These are phyloP conservation scores for Cranoglanis bouderius DNA, from an alignment of 2,113 vertebrate genomes.

Conservation along the genomic window DNA sequence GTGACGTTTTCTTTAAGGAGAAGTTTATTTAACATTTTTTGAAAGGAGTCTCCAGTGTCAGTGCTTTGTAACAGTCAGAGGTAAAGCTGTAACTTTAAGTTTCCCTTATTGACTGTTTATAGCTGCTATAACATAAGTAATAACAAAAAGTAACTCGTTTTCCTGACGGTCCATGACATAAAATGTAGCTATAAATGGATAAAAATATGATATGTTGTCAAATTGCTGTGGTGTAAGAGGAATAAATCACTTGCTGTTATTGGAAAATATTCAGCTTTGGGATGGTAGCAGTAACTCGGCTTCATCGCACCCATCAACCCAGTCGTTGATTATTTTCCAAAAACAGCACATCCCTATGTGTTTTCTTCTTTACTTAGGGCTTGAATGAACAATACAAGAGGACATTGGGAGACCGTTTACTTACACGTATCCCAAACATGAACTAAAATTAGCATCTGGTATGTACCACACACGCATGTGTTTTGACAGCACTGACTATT, in stretches of 20 bases:
- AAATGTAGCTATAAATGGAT: too few species aligned
- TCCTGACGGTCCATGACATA: too few species aligned
- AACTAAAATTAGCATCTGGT: neutral
- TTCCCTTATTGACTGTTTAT: too few species aligned
- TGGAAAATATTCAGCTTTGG: neutral
- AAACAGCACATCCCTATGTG: neutral
- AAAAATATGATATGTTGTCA: neutral
- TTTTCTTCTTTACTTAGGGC: neutral
- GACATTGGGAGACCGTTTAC: neutral
- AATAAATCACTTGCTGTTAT: neutral
- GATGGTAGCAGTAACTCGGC: neutral
- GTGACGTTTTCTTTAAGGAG: too few species aligned
- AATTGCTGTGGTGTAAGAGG: too few species aligned
- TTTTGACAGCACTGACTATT: conserved; percentile 30
- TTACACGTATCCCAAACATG: conserved; percentile 17
- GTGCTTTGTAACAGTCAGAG: too few species aligned
- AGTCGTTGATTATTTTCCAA: neutral
- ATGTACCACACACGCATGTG: conserved; percentile 6
- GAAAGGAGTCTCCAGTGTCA: too few species aligned
- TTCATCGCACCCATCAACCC: neutral
- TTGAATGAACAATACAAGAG: neutral
- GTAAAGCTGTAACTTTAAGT: too few species aligned
- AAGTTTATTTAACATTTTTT: too few species aligned
- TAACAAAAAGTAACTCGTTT: neutral
- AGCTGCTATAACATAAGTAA: neutral